Evolutionary conservation across 2,888 invertebrate genomes (phyloP), one percentile per base, ranked within the genome.

Genomic region (Sisyra nigra): DNA sequence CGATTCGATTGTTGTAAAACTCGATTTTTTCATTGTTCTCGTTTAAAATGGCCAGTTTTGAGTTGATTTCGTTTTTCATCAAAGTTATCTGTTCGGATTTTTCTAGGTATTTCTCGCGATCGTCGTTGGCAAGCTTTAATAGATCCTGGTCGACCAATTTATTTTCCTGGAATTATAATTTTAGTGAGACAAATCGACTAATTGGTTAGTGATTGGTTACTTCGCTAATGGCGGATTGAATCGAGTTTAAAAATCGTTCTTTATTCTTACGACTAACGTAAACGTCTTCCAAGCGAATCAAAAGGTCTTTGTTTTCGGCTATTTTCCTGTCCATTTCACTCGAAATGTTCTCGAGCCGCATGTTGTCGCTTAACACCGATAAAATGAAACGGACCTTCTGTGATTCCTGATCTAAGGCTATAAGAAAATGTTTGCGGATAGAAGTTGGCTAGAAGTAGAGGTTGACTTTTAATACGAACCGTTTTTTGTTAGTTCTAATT

Each of bases 281-380:
- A 18, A 41, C 34, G 34, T 41, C 41, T 35, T 41, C 41, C 14
- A 41, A 24, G 17, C 34, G 41, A 19, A 34, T 41, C 11, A 41
- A 19, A 19, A 41, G 34, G 34, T 41, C 41, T 30, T 34, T 14
- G 18, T 41, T 41, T 34, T 41, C 34, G 14, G 3, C 19, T 11
- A 18, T 11, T 19, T 34, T 41, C 11, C 19, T 14, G 4, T 18
- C 11, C 8, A 41, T 41, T 34, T 41, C 34, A 1, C n/a, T 11
- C 1, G 14, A 13, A 18, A 41, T 32, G 34, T 41, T 24, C 14
- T 13, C 33, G 10, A 18, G 17, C 8, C 19, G 13, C 3, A 13
- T 2, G 15, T 18, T 31, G n/a, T 41, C 34, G 6, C 24, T 34
- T 8, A 18, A 17, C 17, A 34, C 24, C 33, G 33, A 34, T 13